Evolutionary conservation across 2,888 invertebrate species (phyloP).

Genomic region (Scaptomyza polygonia): DNA sequence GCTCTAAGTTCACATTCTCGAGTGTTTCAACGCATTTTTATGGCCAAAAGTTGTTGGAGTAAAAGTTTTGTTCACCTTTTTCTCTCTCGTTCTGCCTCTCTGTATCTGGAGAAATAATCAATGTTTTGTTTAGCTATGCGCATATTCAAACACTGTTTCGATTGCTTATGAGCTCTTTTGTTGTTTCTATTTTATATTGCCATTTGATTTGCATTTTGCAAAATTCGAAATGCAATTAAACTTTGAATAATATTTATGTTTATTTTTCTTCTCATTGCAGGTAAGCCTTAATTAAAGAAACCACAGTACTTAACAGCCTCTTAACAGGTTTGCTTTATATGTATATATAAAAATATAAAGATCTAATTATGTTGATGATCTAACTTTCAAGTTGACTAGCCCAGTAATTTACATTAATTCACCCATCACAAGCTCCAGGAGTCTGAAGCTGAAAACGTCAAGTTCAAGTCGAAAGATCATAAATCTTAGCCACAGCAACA

Average conservation of each 20-base stretch:
- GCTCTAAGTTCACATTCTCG: slow-evolving; percentile 15
- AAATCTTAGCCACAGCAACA: slow-evolving; percentile 60
- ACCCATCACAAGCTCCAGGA: slow-evolving; percentile 48
- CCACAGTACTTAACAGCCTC: background rate
- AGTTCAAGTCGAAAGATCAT: slow-evolving; percentile 68
- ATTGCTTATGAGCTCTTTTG: slow-evolving; percentile 34
- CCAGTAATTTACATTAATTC: slow-evolving; percentile 60
- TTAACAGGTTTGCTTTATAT: slow-evolving; percentile 32
- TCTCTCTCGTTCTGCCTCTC: background rate
- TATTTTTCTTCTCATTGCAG: slow-evolving; percentile 55
- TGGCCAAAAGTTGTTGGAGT: slow-evolving; percentile 35
- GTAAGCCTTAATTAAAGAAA: slow-evolving; percentile 53
- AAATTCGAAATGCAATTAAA: slow-evolving; percentile 39
- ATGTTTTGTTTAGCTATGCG: slow-evolving; percentile 53
- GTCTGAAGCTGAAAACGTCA: slow-evolving; percentile 60
- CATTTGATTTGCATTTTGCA: slow-evolving; percentile 54
- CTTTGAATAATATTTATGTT: slow-evolving; percentile 42
- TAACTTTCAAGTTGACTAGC: slow-evolving; percentile 44
- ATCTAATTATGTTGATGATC: slow-evolving; percentile 30
- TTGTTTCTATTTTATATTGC: slow-evolving; percentile 24
- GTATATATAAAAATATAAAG: background rate
- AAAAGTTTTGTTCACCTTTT: slow-evolving; percentile 29
- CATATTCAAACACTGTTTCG: slow-evolving; percentile 61
- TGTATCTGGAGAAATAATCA: slow-evolving; percentile 66
- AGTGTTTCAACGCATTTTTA: slow-evolving; percentile 46